phyloP scores from a whole-genome alignment of 2,888 invertebrate genomes.

The Pheosia gnoma region DNA sequence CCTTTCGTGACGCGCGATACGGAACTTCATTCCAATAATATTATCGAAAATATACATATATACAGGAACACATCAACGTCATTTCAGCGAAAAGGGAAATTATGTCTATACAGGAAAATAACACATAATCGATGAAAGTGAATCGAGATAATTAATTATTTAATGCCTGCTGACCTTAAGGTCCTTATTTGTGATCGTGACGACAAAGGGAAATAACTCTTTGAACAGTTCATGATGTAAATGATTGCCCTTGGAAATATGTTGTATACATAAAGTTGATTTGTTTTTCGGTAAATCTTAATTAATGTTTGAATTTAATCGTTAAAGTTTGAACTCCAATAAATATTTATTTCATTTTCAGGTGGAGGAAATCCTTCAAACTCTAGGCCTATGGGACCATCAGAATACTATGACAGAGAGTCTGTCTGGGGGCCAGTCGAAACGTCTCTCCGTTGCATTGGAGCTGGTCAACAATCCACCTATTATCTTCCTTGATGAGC shows the following conservation, averaged over 20 bases:
- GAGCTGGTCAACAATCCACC: constrained; percentile 93
- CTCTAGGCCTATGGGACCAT: constrained; percentile 87
- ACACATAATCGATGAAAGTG: background rate
- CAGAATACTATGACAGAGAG: constrained; percentile 86
- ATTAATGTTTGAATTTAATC: too few relatives aligned
- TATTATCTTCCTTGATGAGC: constrained; percentile 92
- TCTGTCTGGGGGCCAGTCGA: constrained; percentile 91
- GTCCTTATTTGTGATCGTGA: background rate
- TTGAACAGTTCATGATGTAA: background rate
- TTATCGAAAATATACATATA: too few relatives aligned
- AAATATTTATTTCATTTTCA: constrained; percentile 47
- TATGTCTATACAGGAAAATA: background rate
- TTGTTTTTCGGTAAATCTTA: too few relatives aligned
- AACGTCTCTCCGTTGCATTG: constrained; percentile 89
- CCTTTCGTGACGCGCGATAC: too few relatives aligned
- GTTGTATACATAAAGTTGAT: background rate
- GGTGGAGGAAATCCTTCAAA: constrained; percentile 89
- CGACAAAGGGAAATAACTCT: background rate
- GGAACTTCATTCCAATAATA: too few relatives aligned
- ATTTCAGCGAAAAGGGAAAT: background rate
- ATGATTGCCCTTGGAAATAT: background rate
- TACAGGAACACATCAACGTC: background rate
- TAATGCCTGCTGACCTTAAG: background rate
- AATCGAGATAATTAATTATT: background rate
- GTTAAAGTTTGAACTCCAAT: too few relatives aligned